A percentile compares a stretch with the other conserved stretches of the same genome.
Evolutionary conservation across 2,888 invertebrate species (phyloP).

Genomic region (Gerris lacustris): DNA sequence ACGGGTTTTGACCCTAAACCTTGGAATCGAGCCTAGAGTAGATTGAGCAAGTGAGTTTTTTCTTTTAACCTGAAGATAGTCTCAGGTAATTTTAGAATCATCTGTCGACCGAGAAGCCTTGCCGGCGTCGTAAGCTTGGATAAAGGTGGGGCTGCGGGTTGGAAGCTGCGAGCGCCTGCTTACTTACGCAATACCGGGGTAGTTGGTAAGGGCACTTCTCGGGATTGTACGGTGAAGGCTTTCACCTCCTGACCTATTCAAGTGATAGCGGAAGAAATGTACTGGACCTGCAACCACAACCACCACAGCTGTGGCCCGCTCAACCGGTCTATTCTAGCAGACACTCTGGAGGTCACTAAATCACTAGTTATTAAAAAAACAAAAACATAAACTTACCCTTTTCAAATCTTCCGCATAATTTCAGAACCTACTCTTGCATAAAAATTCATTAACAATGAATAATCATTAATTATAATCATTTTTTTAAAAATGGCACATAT

Average conservation of each 20-base stretch:
- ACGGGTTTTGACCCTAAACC: background rate
- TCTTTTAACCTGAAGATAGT: background rate
- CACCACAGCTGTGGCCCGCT: too few species aligned
- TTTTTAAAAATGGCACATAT: too few species aligned
- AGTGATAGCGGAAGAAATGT: slow-evolving; percentile 3
- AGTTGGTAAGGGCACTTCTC: background rate
- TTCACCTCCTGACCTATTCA: slow-evolving; percentile 2
- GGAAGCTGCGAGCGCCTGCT: background rate
- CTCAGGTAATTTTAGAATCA: background rate
- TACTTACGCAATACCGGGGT: background rate
- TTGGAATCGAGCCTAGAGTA: background rate
- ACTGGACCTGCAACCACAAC: too few species aligned
- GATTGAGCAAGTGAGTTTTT: background rate
- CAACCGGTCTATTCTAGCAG: too few species aligned
- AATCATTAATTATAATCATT: too few species aligned
- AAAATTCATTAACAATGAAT: too few species aligned
- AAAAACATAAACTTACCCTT: too few species aligned
- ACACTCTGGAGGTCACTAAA: too few species aligned
- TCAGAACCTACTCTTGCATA: too few species aligned
- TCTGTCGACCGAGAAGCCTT: background rate
- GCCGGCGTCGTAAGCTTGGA: background rate
- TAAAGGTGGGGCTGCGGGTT: background rate
- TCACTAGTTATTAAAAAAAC: too few species aligned
- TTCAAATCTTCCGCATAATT: too few species aligned
- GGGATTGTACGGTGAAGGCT: background rate